phyloP scores from a whole-genome alignment of 1,140 invertebrate species.

The Cylas formicarius region DNA sequence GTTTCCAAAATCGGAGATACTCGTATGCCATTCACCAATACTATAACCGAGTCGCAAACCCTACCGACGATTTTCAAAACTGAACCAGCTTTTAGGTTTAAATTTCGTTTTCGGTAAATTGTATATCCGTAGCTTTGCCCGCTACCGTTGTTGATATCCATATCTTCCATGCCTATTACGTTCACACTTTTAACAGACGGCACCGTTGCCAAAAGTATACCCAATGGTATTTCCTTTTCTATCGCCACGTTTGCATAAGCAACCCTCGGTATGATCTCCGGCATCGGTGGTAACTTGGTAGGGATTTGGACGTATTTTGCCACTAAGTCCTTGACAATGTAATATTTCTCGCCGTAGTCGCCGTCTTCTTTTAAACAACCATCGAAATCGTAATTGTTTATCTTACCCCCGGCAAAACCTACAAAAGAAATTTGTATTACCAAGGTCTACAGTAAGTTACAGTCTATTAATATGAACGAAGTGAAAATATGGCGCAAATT shows the following conservation, averaged over 20 bases:
- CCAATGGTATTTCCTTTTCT: slow-evolving; percentile 20
- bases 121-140: slow-evolving; percentile 56
- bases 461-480: too few species aligned
- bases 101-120: slow-evolving; percentile 42
- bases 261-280: slow-evolving; percentile 32
- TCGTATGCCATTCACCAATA: slow-evolving; percentile 42
- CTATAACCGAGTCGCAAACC: slow-evolving; percentile 48
- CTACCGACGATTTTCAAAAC: slow-evolving; percentile 42
- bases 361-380: slow-evolving; percentile 47
- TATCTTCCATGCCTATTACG: slow-evolving; percentile 48
- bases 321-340: slow-evolving; percentile 35
- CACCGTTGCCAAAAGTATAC: slow-evolving; percentile 31
- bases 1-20: slow-evolving; percentile 36
- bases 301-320: slow-evolving; percentile 39
- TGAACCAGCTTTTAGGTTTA: slow-evolving; percentile 26
- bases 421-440: too few species aligned
- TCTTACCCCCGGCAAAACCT: too few species aligned
- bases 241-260: slow-evolving; percentile 33
- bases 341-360: slow-evolving; percentile 45
- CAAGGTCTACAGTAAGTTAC: too few species aligned
- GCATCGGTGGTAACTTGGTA: slow-evolving; percentile 38
- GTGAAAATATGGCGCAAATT: too few species aligned
- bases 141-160: slow-evolving; percentile 46
- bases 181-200: slow-evolving; percentile 12
- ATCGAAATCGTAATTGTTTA: slow-evolving; percentile 51